phyloP scores from a whole-genome alignment of 1,140 invertebrate genomes.

The Mactra quadrangularis region DNA sequence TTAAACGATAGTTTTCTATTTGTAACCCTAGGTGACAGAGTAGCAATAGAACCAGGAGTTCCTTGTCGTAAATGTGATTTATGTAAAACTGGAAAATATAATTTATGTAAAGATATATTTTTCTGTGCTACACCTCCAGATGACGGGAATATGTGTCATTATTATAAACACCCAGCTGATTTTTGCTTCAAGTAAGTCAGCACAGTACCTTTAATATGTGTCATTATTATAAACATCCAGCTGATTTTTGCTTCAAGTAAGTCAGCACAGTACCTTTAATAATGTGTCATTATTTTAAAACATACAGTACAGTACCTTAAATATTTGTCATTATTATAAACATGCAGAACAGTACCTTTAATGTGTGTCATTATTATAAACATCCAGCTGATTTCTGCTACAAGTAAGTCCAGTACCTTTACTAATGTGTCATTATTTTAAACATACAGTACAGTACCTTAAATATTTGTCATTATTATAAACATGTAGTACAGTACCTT shows the following conservation, averaged over 20 bases:
- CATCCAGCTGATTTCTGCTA: constrained; percentile 97
- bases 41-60: constrained; percentile 96
- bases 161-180: constrained; percentile 95
- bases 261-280: too few relatives aligned
- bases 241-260: constrained; percentile 97
- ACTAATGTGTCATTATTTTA: constrained; percentile 92
- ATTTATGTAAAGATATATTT: constrained; percentile 92
- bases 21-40: constrained; percentile 94
- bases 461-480: constrained; percentile 88
- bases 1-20: too few relatives aligned
- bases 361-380: constrained; percentile 91
- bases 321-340: too few relatives aligned
- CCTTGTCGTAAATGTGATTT: constrained; percentile 92
- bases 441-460: too few relatives aligned
- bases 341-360: too few relatives aligned
- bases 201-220: constrained; percentile 89
- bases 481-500: not conserved
- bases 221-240: constrained; percentile 93
- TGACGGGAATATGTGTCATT: constrained; percentile 92
- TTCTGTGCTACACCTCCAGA: constrained; percentile 95
- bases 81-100: constrained; percentile 95
- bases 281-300: constrained; percentile 87
- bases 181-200: constrained; percentile 95
- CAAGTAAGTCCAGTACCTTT: constrained; percentile 89
- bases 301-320: too few relatives aligned